Conservation (phyloP, 2,888 invertebrate genomes). For the Augochlorella aurata region DNA sequence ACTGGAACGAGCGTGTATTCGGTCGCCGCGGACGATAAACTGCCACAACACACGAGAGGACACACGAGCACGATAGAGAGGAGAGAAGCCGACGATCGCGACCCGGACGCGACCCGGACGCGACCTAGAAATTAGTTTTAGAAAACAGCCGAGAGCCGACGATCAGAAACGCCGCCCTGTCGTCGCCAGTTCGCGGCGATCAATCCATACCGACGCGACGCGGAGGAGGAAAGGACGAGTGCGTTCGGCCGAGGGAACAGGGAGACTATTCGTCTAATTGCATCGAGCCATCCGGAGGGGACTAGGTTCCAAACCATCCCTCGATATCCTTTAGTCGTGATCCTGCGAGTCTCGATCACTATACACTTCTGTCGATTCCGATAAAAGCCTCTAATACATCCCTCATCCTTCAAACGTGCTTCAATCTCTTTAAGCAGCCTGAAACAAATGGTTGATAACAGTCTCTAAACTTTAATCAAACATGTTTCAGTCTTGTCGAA, state of each 20-base stretch:
- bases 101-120: slow-evolving; percentile 8
- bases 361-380: too few relatives aligned
- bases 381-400: too few relatives aligned
- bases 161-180: slow-evolving; percentile 22
- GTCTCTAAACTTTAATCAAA: too few relatives aligned
- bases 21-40: slow-evolving; percentile 37
- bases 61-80: neutral
- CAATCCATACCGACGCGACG: slow-evolving; percentile 39
- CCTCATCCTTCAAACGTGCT: too few relatives aligned
- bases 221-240: neutral
- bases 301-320: too few relatives aligned
- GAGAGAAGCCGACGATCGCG: slow-evolving; percentile 35
- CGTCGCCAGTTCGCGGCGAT: slow-evolving; percentile 36
- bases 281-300: too few relatives aligned
- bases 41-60: slow-evolving; percentile 35
- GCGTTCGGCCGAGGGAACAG: neutral
- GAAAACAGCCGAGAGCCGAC: slow-evolving; percentile 36
- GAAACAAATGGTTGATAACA: too few relatives aligned
- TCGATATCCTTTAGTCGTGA: too few relatives aligned
- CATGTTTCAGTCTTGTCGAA: too few relatives aligned
- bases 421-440: too few relatives aligned
- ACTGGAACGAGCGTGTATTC: slow-evolving; percentile 10
- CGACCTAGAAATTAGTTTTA: slow-evolving; percentile 40
- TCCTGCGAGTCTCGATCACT: too few relatives aligned
- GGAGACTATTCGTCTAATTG: neutral